Percentiles rank a stretch among this genome's conserved stretches.
These are phyloP conservation scores for Peromyscus nudipes DNA, from an alignment of 2,797 vertebrate species.

Conservation along the genomic window DNA sequence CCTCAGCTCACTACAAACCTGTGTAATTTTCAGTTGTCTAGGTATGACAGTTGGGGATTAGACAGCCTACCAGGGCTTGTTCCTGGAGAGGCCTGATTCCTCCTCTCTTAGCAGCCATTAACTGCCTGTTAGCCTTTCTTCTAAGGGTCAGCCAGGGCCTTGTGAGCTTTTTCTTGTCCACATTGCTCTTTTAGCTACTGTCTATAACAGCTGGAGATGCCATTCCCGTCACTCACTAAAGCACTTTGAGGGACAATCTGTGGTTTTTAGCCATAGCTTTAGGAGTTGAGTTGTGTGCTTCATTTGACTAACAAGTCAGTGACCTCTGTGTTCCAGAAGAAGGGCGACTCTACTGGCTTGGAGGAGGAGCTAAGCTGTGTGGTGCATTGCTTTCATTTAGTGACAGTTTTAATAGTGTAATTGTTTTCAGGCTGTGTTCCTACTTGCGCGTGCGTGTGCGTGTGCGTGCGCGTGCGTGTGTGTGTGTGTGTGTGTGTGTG, in stretches of 20 bases:
- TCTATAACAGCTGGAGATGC: background rate
- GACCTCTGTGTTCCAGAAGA: conserved; percentile 3
- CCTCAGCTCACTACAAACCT: background rate
- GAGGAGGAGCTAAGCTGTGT: background rate
- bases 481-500: background rate
- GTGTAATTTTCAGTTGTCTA: background rate
- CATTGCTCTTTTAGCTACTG: background rate
- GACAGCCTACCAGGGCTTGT: background rate
- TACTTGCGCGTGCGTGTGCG: background rate
- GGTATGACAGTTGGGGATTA: background rate
- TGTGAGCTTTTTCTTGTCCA: background rate
- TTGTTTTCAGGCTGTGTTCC: conserved; percentile 7
- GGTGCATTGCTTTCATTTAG: background rate
- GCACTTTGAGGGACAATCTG: background rate
- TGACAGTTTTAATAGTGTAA: conserved; percentile 53
- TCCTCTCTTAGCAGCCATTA: background rate
- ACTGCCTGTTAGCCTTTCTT: background rate
- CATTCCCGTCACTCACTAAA: background rate
- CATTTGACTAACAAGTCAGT: background rate
- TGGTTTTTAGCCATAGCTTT: background rate
- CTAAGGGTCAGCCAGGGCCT: background rate
- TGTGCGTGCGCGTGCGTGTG: no score
- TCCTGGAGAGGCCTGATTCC: background rate
- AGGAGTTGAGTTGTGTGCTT: background rate
- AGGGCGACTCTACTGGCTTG: background rate